These are phyloP conservation scores for Montipora efflorescens DNA, from an alignment of 64 coral and sea anemone genomes.

Conservation along the genomic window DNA sequence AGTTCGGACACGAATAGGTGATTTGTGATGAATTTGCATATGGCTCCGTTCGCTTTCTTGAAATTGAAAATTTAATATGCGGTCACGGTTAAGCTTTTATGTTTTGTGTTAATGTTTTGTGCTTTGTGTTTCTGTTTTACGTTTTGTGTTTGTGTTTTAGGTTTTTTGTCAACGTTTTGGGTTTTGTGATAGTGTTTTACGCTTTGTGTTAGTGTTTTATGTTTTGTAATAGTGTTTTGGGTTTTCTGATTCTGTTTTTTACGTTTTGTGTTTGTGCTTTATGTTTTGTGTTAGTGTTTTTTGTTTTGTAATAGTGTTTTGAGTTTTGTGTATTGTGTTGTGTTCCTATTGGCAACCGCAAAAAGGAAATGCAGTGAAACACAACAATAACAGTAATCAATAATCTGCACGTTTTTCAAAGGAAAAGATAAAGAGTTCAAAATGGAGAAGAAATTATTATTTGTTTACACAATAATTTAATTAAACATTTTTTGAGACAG, in stretches of 20 bases:
- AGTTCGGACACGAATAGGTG: too few relatives aligned
- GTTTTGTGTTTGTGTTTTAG: background rate
- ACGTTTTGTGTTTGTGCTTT: background rate
- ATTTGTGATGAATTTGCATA: too few relatives aligned
- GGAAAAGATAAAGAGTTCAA: too few relatives aligned
- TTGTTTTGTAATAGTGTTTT: background rate
- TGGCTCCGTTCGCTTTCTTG: too few relatives aligned
- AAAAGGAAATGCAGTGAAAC: background rate
- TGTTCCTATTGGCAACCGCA: conserved; percentile 5
- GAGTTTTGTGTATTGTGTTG: background rate
- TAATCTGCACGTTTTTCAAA: too few relatives aligned
- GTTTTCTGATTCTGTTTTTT: background rate
- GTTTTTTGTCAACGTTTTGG: background rate
- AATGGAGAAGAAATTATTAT: too few relatives aligned
- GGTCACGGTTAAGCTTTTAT: background rate
- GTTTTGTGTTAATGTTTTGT: background rate
- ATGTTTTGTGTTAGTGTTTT: background rate
- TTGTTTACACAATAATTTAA: background rate
- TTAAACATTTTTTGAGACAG: background rate
- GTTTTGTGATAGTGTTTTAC: background rate
- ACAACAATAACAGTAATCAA: too few relatives aligned
- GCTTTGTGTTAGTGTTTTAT: background rate
- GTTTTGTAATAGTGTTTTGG: too few relatives aligned
- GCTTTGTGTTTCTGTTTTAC: background rate
- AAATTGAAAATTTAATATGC: too few relatives aligned